Percentiles rank a stretch among this genome's conserved stretches.
Evolutionary conservation across 2,113 vertebrate species (phyloP).

Genomic region (Urocynchramus pylzowi): DNA sequence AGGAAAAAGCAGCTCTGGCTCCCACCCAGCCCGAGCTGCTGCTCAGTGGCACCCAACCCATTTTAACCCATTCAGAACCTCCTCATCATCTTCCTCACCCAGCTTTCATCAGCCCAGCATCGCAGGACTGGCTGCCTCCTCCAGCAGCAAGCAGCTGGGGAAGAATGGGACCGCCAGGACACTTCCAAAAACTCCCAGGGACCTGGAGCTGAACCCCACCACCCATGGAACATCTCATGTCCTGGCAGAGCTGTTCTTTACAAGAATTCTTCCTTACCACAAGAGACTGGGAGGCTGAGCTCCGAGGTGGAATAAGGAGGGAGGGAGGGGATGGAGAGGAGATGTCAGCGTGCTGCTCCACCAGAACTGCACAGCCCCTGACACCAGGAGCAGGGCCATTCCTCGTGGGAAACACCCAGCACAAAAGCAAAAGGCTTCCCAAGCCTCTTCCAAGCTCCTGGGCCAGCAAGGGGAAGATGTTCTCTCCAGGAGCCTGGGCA

Average conservation of each 20-base stretch:
- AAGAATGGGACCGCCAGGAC: background rate
- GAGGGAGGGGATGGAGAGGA: background rate
- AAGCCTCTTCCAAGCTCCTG: background rate
- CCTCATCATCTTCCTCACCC: background rate
- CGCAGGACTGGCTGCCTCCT: accelerated
- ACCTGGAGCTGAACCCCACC: background rate
- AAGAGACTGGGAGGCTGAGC: background rate
- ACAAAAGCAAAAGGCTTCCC: background rate
- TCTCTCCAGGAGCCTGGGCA: background rate
- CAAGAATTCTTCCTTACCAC: background rate
- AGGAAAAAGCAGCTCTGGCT: background rate
- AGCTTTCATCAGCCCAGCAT: background rate
- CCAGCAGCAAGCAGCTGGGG: background rate
- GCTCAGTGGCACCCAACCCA: background rate
- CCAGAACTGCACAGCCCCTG: background rate
- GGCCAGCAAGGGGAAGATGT: background rate
- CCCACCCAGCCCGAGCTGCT: background rate
- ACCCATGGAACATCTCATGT: accelerated
- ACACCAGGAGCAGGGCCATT: accelerated
- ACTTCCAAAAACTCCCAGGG: background rate
- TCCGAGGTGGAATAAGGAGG: background rate
- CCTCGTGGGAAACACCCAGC: background rate
- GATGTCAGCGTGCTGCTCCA: background rate
- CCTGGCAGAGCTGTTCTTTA: background rate
- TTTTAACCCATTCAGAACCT: background rate